A percentile compares a stretch with the other conserved stretches of the same genome.
Conservation (phyloP, 2,888 invertebrate genomes). For the Oscheius sp. region DNA sequence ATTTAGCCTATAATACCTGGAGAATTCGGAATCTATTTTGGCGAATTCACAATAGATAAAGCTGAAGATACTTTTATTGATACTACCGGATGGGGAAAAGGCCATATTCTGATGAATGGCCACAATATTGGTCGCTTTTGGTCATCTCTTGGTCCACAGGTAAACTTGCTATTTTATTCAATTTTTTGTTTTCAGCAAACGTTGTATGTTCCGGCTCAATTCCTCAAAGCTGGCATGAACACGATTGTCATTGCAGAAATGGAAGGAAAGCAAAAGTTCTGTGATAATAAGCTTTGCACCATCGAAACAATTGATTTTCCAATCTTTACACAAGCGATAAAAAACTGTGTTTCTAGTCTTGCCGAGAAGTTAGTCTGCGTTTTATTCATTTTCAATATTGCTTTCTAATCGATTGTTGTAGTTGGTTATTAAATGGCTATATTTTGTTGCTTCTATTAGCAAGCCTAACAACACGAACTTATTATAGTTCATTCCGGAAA, state of each 20-base stretch:
- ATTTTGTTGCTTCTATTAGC: too few species aligned
- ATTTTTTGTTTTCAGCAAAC: slow-evolving; percentile 42
- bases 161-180: not conserved
- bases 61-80: slow-evolving; percentile 60
- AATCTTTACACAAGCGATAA: not conserved
- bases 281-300: slow-evolving; percentile 13
- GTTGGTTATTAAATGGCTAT: too few species aligned
- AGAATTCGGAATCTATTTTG: slow-evolving; percentile 50
- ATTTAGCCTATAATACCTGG: slow-evolving; percentile 7
- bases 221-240: slow-evolving; percentile 48
- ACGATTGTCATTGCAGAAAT: slow-evolving; percentile 57
- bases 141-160: slow-evolving; percentile 73
- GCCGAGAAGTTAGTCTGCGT: too few species aligned
- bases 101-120: slow-evolving; percentile 73
- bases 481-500: too few species aligned
- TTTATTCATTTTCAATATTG: too few species aligned
- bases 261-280: slow-evolving; percentile 37
- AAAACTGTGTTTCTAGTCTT: too few species aligned
- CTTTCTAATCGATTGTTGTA: too few species aligned
- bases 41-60: slow-evolving; percentile 40
- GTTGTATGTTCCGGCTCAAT: slow-evolving; percentile 55
- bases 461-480: too few species aligned
- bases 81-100: slow-evolving; percentile 70
- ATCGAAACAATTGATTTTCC: slow-evolving; percentile 6
- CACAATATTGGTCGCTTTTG: slow-evolving; percentile 76